Base-by-base conservation (phyloP, 30 jellyfish, hydroid and myxozoan genomes). In the Phacellophora camtschatica region DNA sequence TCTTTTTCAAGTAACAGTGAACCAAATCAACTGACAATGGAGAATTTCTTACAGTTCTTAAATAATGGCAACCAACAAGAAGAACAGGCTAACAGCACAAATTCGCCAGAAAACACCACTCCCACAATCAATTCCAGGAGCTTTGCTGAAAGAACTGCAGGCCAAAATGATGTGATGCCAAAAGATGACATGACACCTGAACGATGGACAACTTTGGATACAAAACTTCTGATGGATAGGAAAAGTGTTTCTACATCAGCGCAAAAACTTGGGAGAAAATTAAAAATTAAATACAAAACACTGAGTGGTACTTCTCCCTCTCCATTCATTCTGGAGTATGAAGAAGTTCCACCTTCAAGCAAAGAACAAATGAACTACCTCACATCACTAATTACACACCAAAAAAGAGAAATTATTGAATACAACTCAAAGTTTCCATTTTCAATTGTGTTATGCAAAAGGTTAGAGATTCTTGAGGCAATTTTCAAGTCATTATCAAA, bases 301-400 rank as follows among this genome's bases (percentile, higher is more conserved):
- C 20, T 6, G 24, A 1, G 25, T 29, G 45, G 53, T 0, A n/a
- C n/a, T n/a, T n/a, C n/a, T n/a, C n/a, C n/a, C n/a, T n/a, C n/a
- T n/a, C 77, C 83, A 11, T 80, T 55, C 41, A 88, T 88, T 2
- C 90, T 58, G 22, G 90, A 88, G 23, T 88, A 79, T 27, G 97
- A 88, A 73, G 95, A 72, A 45, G 61, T 33, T 2, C 48, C 85
- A 4, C 97, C 95, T 0, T n/a, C 95, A 13, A 18, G 4, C 2
- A 90, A 80, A 58, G 39, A 28, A 22, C 83, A 76, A 13, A 73
- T 58, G 24, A 31, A 62, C 22, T 63, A 57, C 48, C 83, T 88
- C 6, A 72, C 12, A 32, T 76, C 46, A 31, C 36, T 81, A 5
- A 74, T 81, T 11, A 66, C 28, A 24, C 64, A 46, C 9, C 83